phyloP scores from a whole-genome alignment of 2,797 vertebrate genomes.

The Lithobates pipiens region DNA sequence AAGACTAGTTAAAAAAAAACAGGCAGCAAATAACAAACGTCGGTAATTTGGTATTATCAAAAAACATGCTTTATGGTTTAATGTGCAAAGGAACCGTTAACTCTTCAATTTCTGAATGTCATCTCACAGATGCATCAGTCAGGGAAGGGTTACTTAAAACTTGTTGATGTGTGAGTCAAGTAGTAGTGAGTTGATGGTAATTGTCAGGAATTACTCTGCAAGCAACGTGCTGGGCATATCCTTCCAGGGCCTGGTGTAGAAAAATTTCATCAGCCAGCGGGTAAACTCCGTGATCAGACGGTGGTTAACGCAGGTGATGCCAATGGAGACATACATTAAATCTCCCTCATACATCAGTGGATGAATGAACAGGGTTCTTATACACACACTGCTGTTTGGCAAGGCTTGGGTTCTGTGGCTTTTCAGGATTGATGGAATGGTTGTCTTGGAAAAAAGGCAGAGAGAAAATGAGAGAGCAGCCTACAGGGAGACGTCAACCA shows the following conservation, averaged over 20 bases:
- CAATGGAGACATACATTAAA: slow-evolving; percentile 46
- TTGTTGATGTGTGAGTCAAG: slow-evolving; percentile 14
- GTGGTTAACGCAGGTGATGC: slow-evolving; percentile 49
- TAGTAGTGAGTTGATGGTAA: slow-evolving; percentile 35
- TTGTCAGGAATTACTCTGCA: slow-evolving; percentile 47
- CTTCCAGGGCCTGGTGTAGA: slow-evolving; percentile 41
- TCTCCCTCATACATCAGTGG: slow-evolving; percentile 55
- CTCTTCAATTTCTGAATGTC: not conserved
- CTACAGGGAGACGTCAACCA: slow-evolving; percentile 46
- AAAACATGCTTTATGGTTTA: too few species aligned
- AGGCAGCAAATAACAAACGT: too few species aligned
- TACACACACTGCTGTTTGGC: slow-evolving; percentile 57
- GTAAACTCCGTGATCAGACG: slow-evolving; percentile 57
- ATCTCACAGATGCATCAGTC: not conserved
- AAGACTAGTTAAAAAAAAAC: too few species aligned
- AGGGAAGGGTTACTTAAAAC: slow-evolving; percentile 24
- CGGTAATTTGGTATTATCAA: too few species aligned
- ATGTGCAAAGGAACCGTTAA: not conserved
- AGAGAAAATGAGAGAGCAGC: slow-evolving; percentile 32
- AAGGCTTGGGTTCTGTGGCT: slow-evolving; percentile 45
- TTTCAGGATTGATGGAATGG: slow-evolving; percentile 59
- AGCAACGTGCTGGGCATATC: slow-evolving; percentile 47
- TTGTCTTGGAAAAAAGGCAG: slow-evolving; percentile 58
- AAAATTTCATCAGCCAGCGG: slow-evolving; percentile 49
- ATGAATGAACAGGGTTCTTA: slow-evolving; percentile 60